Percentiles rank a stretch among this genome's conserved stretches.
These are phyloP conservation scores for Halcyon smyrnensis DNA, from an alignment of 2,797 vertebrate genomes.

Conservation along the genomic window DNA sequence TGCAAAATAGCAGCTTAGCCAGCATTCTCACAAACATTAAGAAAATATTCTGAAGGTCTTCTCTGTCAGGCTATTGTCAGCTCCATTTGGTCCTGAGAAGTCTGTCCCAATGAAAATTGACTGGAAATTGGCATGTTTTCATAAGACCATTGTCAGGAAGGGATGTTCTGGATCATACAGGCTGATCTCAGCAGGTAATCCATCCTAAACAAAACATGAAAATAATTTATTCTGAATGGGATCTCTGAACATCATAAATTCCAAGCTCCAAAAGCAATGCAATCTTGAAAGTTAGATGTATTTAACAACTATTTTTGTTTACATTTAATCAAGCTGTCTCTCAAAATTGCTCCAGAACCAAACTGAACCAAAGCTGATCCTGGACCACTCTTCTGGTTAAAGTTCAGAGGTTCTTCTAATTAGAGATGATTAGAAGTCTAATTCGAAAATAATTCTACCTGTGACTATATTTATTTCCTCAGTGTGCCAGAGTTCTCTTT, in stretches of 20 bases:
- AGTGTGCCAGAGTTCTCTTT: not conserved
- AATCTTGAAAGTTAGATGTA: not conserved
- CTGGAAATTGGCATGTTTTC: not conserved
- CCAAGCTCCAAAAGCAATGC: not conserved
- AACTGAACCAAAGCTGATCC: not conserved
- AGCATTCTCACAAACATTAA: not conserved
- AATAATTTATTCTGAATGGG: not conserved
- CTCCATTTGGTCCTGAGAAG: not conserved
- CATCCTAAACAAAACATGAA: not conserved
- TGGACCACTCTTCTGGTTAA: not conserved
- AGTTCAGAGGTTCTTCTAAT: not conserved
- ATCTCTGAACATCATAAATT: not conserved
- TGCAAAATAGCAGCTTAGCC: not conserved
- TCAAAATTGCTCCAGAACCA: not conserved
- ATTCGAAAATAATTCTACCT: not conserved
- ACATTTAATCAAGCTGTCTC: fast-evolving
- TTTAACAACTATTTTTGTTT: not conserved
- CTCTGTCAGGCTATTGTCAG: not conserved
- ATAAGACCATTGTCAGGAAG: not conserved
- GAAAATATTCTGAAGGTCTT: not conserved
- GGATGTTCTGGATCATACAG: not conserved
- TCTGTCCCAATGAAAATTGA: not conserved
- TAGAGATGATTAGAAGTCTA: not conserved
- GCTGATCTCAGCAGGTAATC: not conserved
- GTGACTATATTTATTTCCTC: not conserved